phyloP scores from a whole-genome alignment of 2,888 invertebrate genomes.

The Gymnoscelis rufifasciata region DNA sequence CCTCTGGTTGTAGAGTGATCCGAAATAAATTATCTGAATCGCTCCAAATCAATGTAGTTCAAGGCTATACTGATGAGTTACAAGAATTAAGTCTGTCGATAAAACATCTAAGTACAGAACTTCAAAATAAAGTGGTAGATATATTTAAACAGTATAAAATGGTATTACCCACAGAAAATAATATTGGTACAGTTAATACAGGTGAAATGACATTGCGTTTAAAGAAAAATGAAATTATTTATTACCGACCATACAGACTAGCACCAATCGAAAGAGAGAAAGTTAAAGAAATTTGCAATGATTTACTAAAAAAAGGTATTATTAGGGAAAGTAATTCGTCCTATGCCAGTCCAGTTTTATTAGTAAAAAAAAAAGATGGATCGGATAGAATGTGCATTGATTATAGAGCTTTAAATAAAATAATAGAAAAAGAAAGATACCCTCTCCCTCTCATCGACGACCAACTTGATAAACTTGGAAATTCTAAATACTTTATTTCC shows the following conservation, averaged over 20 bases:
- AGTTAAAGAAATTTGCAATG: slow-evolving; percentile 3
- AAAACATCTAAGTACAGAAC: background rate
- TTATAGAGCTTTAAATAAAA: background rate
- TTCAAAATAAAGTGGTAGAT: background rate
- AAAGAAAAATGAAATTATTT: background rate
- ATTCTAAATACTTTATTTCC: background rate
- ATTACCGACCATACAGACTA: slow-evolving; percentile 3
- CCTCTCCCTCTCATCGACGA: background rate
- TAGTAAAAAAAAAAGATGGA: background rate
- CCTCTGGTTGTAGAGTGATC: background rate
- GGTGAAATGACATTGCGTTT: background rate
- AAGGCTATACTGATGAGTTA: background rate
- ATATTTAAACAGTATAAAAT: background rate
- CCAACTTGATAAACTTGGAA: background rate
- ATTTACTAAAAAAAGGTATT: slow-evolving; percentile 8
- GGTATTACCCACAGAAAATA: background rate
- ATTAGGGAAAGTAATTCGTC: slow-evolving; percentile 11
- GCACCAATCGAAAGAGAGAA: background rate
- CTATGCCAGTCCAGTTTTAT: background rate
- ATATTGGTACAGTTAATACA: background rate
- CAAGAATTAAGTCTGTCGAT: background rate
- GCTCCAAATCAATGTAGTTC: background rate
- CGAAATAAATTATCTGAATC: background rate
- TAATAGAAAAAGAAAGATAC: background rate
- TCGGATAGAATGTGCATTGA: background rate